Percentiles rank a stretch among this genome's conserved stretches.
These are phyloP conservation scores for Thera obeliscata DNA, from an alignment of 2,888 invertebrate species.

Conservation along the genomic window DNA sequence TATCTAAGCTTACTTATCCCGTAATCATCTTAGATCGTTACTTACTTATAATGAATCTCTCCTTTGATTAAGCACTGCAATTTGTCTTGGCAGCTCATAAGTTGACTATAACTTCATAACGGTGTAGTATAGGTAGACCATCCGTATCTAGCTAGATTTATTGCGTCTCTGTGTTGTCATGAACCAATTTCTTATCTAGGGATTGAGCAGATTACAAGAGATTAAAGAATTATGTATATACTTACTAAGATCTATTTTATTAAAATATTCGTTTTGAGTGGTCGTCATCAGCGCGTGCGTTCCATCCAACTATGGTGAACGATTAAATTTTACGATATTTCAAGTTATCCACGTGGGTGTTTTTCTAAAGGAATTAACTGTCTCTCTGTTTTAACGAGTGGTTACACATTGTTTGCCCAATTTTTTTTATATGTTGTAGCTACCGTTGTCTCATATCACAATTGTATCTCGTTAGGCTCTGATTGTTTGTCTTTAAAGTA, in stretches of 20 bases:
- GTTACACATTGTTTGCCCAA: constrained; percentile 4
- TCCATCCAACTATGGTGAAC: constrained; percentile 23
- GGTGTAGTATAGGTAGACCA: constrained; percentile 42
- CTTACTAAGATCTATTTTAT: background rate
- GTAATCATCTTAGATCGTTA: constrained; percentile 8
- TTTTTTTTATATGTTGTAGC: background rate
- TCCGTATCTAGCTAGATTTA: constrained; percentile 59
- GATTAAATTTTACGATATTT: constrained; percentile 28
- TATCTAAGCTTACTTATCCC: constrained; percentile 2
- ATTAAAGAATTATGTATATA: constrained; percentile 41
- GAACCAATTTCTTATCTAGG: constrained; percentile 56
- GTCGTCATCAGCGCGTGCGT: constrained; percentile 17
- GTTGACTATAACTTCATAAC: constrained; percentile 21
- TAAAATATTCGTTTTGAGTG: constrained; percentile 4
- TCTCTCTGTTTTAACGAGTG: constrained; percentile 18
- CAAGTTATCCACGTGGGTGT: constrained; percentile 21
- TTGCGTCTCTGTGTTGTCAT: constrained; percentile 49
- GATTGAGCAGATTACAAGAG: constrained; percentile 46
- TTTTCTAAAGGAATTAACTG: constrained; percentile 4
- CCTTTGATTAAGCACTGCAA: constrained; percentile 22
- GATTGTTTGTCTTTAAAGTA: too few relatives aligned
- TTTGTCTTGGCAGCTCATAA: constrained; percentile 11
- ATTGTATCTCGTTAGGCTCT: too few relatives aligned
- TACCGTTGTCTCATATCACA: background rate
- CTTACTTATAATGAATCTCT: constrained; percentile 16